These are phyloP conservation scores for Tenrec ecaudatus DNA, from an alignment of 2,113 vertebrate genomes.

Conservation along the genomic window DNA sequence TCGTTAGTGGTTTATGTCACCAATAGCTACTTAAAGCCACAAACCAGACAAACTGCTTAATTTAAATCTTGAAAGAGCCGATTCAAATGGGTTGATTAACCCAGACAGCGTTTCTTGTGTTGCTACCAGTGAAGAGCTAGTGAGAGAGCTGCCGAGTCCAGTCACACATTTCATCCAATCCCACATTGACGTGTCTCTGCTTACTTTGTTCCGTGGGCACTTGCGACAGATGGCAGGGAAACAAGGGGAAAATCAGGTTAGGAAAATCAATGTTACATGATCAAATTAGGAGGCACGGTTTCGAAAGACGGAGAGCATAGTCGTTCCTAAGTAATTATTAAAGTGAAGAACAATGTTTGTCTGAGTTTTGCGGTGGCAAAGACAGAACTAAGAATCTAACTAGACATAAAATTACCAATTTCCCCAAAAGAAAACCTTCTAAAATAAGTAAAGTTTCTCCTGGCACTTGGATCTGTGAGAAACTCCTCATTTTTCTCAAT, in stretches of 20 bases:
- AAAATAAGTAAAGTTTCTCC: conserved; percentile 10
- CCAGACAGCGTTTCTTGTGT: neutral
- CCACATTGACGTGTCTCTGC: neutral
- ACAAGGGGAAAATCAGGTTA: conserved; percentile 5
- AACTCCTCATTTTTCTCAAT: neutral
- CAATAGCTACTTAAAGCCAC: neutral
- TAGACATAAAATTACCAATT: conserved; percentile 24
- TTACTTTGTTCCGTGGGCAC: neutral
- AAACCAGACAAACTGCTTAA: neutral
- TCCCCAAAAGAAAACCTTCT: neutral
- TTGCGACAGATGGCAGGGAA: conserved; percentile 16
- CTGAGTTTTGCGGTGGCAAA: neutral
- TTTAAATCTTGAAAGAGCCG: conserved; percentile 7
- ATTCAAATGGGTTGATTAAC: neutral
- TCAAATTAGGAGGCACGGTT: neutral
- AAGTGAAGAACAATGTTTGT: neutral
- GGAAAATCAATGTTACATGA: neutral
- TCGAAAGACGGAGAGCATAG: neutral
- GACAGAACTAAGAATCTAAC: conserved; percentile 33
- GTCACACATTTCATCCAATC: neutral
- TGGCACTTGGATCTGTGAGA: neutral
- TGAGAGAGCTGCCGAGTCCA: neutral
- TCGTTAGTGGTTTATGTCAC: conserved; percentile 20
- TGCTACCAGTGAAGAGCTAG: neutral
- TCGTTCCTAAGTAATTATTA: neutral